A percentile compares a stretch with the other conserved stretches of the same genome.
Evolutionary conservation across 2,113 vertebrate species (phyloP).

Genomic region (Sander vitreus): DNA sequence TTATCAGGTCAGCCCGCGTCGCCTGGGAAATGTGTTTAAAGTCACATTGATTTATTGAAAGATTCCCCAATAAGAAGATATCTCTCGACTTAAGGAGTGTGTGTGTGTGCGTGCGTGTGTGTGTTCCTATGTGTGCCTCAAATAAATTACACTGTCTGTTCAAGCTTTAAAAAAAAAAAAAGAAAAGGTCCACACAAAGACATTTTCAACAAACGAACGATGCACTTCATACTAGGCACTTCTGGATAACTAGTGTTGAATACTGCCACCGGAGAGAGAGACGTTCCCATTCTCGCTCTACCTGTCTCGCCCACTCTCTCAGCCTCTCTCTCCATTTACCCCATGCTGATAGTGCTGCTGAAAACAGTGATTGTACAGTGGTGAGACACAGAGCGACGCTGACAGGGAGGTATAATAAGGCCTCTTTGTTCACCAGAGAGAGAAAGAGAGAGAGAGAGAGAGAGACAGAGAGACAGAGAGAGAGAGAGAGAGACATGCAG

Average conservation of each 20-base stretch:
- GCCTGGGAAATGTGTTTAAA: constrained; percentile 89
- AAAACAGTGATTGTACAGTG: constrained; percentile 84
- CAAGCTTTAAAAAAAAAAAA: constrained; percentile 54
- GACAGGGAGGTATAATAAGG: constrained; percentile 81
- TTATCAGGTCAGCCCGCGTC: constrained; percentile 88
- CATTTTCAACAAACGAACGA: constrained; percentile 60
- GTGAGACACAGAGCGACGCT: constrained; percentile 77
- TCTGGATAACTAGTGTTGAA: constrained; percentile 68
- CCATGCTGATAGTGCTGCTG: constrained; percentile 77
- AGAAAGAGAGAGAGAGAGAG: constrained; percentile 55
- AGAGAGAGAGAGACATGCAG: constrained; percentile 62
- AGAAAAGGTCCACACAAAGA: constrained; percentile 62
- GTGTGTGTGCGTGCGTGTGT: constrained; percentile 42
- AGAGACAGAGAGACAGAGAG: constrained; percentile 64
- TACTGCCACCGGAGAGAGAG: constrained; percentile 60
- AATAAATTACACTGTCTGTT: constrained; percentile 78
- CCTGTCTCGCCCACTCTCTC: constrained; percentile 62
- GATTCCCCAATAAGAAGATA: constrained; percentile 89
- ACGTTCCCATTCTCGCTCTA: constrained; percentile 52
- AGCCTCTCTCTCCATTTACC: constrained; percentile 76
- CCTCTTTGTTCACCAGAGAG: constrained; percentile 81
- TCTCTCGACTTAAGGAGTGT: constrained; percentile 80
- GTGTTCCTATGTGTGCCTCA: constrained; percentile 59
- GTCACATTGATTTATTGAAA: constrained; percentile 92
- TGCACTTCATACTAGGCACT: constrained; percentile 58